phyloP scores from a whole-genome alignment of 2,888 invertebrate genomes.

The Drosophila formosana region DNA sequence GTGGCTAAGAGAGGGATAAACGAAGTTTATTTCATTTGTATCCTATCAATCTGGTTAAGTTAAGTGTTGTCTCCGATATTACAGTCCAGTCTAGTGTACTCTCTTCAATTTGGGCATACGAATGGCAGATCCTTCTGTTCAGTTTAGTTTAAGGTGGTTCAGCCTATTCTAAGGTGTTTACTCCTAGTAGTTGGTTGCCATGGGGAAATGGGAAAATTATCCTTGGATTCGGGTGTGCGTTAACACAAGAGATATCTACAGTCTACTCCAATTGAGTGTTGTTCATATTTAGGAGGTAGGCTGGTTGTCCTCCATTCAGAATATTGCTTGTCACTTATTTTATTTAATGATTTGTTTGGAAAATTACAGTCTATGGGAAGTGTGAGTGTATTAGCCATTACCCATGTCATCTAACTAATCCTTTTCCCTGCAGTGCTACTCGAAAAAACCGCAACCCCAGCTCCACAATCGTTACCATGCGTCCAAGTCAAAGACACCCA shows the following conservation, averaged over 20 bases:
- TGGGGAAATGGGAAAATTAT: no score
- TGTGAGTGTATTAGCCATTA: constrained; percentile 32
- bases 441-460: constrained; percentile 11
- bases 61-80: no score
- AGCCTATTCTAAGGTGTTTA: no score
- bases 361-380: constrained; percentile 35
- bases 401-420: not conserved
- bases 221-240: no score
- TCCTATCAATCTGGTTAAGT: no score
- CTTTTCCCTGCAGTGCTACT: constrained; percentile 19
- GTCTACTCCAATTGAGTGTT: not conserved
- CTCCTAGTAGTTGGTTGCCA: no score
- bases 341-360: not conserved
- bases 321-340: constrained; percentile 1
- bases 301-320: not conserved
- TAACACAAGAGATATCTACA: no score
- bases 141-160: no score
- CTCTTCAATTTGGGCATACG: no score
- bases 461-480: constrained; percentile 41
- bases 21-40: no score
- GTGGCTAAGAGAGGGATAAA: not conserved
- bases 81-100: no score
- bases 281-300: not conserved
- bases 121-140: no score
- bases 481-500: not conserved